Conservation (phyloP, 1,140 invertebrate species). For the Nixonia krombeini region DNA sequence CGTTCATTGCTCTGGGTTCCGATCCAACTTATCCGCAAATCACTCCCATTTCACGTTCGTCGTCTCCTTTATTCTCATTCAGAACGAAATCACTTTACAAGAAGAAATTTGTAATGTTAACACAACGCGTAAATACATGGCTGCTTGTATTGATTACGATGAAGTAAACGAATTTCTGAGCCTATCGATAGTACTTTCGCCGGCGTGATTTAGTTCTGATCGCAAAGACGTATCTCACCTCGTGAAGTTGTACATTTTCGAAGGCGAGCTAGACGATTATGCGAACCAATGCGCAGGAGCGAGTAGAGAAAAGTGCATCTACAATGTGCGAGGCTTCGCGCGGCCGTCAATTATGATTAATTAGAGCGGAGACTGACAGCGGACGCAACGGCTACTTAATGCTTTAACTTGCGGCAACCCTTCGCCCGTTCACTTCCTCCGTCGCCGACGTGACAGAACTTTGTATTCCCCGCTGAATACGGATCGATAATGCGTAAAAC, state of each 20-base stretch:
- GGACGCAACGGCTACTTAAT: constrained; percentile 69
- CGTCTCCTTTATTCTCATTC: too few relatives aligned
- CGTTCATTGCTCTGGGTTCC: too few relatives aligned
- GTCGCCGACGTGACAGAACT: constrained; percentile 39
- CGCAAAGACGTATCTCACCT: not conserved
- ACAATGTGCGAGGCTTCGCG: constrained; percentile 69
- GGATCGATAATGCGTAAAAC: constrained; percentile 35
- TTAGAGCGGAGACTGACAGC: constrained; percentile 72
- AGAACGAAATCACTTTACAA: too few relatives aligned
- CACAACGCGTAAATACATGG: too few relatives aligned
- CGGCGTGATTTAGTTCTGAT: not conserved
- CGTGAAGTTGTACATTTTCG: not conserved
- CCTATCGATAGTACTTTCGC: not conserved
- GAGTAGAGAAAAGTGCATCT: constrained; percentile 43
- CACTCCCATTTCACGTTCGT: too few relatives aligned
- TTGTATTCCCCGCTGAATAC: constrained; percentile 29
- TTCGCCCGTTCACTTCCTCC: constrained; percentile 60
- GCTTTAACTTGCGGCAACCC: constrained; percentile 63
- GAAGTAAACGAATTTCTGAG: too few relatives aligned
- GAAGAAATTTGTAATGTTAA: too few relatives aligned
- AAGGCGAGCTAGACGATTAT: constrained; percentile 14
- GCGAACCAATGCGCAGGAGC: constrained; percentile 11
- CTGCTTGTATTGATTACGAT: too few relatives aligned
- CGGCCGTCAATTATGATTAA: constrained; percentile 72
- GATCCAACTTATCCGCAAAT: too few relatives aligned